phyloP scores from a whole-genome alignment of 2,113 vertebrate species.

The Hippocampus barbouri region DNA sequence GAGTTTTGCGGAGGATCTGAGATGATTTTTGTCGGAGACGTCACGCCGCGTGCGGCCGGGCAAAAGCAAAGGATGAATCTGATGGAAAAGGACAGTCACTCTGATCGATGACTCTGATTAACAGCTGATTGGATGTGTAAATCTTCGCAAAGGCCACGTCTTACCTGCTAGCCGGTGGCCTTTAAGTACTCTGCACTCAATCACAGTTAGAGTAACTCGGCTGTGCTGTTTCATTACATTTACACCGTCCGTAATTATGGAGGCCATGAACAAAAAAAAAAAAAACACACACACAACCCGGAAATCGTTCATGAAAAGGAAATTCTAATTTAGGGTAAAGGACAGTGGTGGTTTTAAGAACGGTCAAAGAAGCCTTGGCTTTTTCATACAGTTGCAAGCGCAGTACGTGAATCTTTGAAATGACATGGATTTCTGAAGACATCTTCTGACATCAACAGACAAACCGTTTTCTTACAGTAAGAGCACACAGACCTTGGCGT shows the following conservation, averaged over 20 bases:
- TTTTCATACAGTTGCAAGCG: background rate
- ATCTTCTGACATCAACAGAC: no score
- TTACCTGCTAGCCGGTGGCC: slow-evolving; percentile 25
- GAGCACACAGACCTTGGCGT: background rate
- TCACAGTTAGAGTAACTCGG: slow-evolving; percentile 11
- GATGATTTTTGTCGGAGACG: no score
- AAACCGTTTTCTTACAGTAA: no score
- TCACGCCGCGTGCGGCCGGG: background rate
- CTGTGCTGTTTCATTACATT: slow-evolving; percentile 2
- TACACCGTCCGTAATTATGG: slow-evolving; percentile 1
- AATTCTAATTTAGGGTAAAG: no score
- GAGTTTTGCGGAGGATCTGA: no score
- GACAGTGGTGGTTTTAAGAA: slow-evolving; percentile 3
- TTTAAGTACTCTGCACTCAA: slow-evolving; percentile 17
- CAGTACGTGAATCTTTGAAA: background rate
- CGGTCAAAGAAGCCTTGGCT: background rate
- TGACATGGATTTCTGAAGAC: background rate
- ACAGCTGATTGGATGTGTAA: slow-evolving; percentile 39
- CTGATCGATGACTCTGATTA: slow-evolving; percentile 39
- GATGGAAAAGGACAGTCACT: slow-evolving; percentile 2
- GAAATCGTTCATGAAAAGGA: background rate
- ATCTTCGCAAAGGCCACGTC: slow-evolving; percentile 46
- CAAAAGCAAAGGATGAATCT: background rate
- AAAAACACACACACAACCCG: background rate
- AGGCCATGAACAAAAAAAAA: background rate